phyloP scores from a whole-genome alignment of 2,113 vertebrate genomes.

The Cromileptes altivelis region DNA sequence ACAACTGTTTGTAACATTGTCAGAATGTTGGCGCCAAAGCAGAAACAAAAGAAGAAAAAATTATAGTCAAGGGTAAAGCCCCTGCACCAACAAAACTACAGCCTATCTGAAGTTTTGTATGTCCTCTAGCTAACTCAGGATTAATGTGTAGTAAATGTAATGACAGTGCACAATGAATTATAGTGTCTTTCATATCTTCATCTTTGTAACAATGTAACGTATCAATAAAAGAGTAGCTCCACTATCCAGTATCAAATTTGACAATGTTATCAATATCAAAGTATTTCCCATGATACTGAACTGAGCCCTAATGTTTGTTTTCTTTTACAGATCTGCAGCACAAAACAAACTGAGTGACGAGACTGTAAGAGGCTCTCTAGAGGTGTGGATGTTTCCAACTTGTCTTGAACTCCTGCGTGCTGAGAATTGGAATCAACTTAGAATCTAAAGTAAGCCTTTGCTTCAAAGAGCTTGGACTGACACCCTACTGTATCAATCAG shows the following conservation, averaged over 20 bases:
- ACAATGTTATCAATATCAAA: slow-evolving; percentile 44
- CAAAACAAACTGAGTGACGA: slow-evolving; percentile 7
- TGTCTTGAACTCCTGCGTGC: slow-evolving; percentile 26
- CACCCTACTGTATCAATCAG: slow-evolving; percentile 2
- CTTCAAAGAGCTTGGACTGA: slow-evolving; percentile 6
- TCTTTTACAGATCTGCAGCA: slow-evolving; percentile 20
- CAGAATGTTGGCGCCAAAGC: too few relatives aligned
- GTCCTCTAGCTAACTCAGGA: not conserved
- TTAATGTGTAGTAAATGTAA: not conserved
- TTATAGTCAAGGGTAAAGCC: not conserved
- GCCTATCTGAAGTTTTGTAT: not conserved
- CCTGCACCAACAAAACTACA: not conserved
- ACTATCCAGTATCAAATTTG: slow-evolving; percentile 14
- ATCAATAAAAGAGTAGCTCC: slow-evolving; percentile 21
- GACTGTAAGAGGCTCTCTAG: not conserved
- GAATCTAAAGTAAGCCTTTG: not conserved
- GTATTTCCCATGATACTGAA: slow-evolving; percentile 43
- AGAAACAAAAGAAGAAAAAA: not conserved
- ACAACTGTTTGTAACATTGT: too few relatives aligned
- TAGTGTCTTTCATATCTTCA: not conserved
- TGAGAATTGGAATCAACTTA: not conserved
- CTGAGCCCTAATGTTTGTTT: slow-evolving; percentile 23
- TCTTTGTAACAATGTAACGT: slow-evolving; percentile 15
- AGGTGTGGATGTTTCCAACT: slow-evolving; percentile 21
- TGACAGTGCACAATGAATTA: not conserved